These are phyloP conservation scores for Myotis vivesi DNA, from an alignment of 2,797 vertebrate species.

Conservation along the genomic window DNA sequence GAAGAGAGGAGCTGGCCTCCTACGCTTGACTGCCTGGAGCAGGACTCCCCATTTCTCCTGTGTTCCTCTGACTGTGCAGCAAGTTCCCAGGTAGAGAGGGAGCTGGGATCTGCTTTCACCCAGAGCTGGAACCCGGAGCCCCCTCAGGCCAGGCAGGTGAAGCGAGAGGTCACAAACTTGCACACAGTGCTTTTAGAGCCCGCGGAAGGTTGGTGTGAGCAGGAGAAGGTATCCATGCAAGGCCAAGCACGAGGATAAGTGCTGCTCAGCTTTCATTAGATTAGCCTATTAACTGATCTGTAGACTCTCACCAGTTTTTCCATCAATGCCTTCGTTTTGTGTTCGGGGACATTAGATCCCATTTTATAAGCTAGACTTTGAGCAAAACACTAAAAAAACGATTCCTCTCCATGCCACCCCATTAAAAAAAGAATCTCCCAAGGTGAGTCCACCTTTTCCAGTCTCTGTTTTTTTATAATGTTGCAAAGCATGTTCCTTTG, in stretches of 20 bases:
- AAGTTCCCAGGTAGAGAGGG: too few relatives aligned
- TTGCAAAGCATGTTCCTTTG: not conserved
- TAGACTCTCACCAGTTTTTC: not conserved
- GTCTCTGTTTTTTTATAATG: not conserved
- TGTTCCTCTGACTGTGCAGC: not conserved
- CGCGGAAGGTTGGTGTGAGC: not conserved
- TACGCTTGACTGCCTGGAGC: not conserved
- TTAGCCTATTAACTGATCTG: not conserved
- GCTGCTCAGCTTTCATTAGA: not conserved
- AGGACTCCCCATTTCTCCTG: not conserved
- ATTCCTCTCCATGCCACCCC: not conserved
- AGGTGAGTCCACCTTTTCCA: not conserved
- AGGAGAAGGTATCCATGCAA: fast-evolving
- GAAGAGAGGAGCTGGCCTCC: not conserved
- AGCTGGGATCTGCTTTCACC: not conserved
- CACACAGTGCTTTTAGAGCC: not conserved
- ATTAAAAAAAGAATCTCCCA: not conserved
- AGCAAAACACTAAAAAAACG: not conserved
- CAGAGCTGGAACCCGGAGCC: not conserved
- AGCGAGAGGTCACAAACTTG: fast-evolving
- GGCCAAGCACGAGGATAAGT: fast-evolving
- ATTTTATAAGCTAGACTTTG: conserved; percentile 18
- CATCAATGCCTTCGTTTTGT: not conserved
- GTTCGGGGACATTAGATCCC: not conserved
- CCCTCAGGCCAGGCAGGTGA: not conserved